phyloP scores from a whole-genome alignment of 2,797 vertebrate species.

The Sebastiscus albofasciatus region DNA sequence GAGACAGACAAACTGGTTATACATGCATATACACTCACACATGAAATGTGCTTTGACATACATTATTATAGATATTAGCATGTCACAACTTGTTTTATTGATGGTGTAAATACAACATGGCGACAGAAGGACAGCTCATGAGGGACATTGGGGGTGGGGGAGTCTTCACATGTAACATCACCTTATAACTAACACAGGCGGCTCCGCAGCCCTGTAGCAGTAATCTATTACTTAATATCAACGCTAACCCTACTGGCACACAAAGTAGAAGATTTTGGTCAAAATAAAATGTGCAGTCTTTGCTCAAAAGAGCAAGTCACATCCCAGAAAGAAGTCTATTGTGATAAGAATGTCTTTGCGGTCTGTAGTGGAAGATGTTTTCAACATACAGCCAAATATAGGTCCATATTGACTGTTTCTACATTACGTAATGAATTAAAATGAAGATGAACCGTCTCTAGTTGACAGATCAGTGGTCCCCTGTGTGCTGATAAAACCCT shows the following conservation, averaged over 20 bases:
- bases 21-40: slow-evolving; percentile 41
- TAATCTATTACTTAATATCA: slow-evolving; percentile 14
- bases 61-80: slow-evolving; percentile 8
- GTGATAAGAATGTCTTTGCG: not conserved
- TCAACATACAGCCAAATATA: not conserved
- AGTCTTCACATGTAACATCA: slow-evolving; percentile 7
- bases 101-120: slow-evolving; percentile 17
- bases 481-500: not conserved
- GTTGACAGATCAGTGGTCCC: not conserved
- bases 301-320: not conserved
- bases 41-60: slow-evolving; percentile 28
- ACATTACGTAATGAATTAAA: not conserved
- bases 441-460: not conserved
- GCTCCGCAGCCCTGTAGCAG: not conserved
- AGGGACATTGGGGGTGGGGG: not conserved
- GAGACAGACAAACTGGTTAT: slow-evolving; percentile 6
- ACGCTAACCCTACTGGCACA: slow-evolving; percentile 17
- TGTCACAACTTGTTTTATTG: slow-evolving; percentile 15
- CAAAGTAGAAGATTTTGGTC: slow-evolving; percentile 5
- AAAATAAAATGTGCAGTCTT: slow-evolving; percentile 32
- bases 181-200: not conserved
- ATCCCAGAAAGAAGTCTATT: not conserved
- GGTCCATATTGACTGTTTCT: not conserved
- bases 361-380: not conserved
- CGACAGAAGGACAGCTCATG: not conserved